Base-by-base conservation (phyloP, 92 coral and sea anemone species). In the Zoanthus solanderi region DNA sequence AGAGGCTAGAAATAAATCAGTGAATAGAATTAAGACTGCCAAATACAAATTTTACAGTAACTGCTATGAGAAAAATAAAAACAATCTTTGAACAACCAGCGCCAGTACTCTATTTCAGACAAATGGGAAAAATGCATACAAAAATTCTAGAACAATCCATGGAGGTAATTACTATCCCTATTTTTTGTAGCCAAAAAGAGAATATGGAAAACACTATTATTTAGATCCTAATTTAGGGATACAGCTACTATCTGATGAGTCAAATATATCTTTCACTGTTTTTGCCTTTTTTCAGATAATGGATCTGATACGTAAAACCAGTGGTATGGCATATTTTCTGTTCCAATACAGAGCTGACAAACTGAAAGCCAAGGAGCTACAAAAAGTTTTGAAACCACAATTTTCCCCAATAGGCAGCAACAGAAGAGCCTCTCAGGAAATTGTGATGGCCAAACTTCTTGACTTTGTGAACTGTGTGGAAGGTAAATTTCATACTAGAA, bases 321-420 rank as follows among this genome's bases (percentile, higher is more conserved):
- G 65, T 67, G 82, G 89, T 32, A 75, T 89, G 83, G 60, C 89
- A 14, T 73, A 71, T 61, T 85, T 83, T 48, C 92, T 89, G 71
- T 84, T 89, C 47, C 80, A 78, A 37, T 46, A 89, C 79, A 68
- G 47, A 28, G 67, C 75, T 34, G 53, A 61, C 80, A 89, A 89
- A 42, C 78, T 75, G 53, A 18, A 83, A 72, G 88, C 91, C 34
- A 48, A 84, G 82, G 80, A 77, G 80, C 88, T 85, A 48, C 85
- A 76, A 50, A 45, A n/a, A 57, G 72, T 89, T 66, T 65, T 89
- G 58, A 85, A 89, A 77, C 92, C 89, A 78, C 45, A 48, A 67
- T 84, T 89, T 75, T 77, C 92, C 66, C 92, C 92, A 77, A 63
- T 45, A 48, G 92, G 92, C n/a, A 79, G 87, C 68, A 87, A 90